phyloP scores from a whole-genome alignment of 1,140 invertebrate genomes.

The Ceratina japonica region DNA sequence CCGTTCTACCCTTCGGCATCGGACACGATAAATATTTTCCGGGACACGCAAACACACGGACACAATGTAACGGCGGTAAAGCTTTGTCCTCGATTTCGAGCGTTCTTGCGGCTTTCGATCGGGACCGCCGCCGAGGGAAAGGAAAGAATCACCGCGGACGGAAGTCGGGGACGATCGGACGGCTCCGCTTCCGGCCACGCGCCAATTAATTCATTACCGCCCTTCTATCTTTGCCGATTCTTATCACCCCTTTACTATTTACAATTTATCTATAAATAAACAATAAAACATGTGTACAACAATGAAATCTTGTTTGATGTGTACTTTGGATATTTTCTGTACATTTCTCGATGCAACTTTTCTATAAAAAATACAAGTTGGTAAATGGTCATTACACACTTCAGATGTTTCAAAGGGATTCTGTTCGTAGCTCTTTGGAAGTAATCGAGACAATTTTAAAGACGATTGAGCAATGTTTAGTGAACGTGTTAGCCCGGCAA shows the following conservation, averaged over 20 bases:
- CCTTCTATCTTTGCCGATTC: conserved; percentile 1
- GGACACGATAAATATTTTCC: conserved; percentile 73
- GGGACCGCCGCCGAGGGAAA: conserved; percentile 56
- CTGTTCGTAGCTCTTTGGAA: background rate
- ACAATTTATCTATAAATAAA: background rate
- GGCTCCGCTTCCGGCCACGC: conserved; percentile 66
- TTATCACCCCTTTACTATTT: background rate
- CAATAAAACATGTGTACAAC: background rate
- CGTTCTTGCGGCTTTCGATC: conserved; percentile 59
- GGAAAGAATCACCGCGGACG: conserved; percentile 46
- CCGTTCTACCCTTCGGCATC: conserved; percentile 44
- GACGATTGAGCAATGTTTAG: no score
- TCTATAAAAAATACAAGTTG: background rate
- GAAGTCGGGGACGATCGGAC: conserved; percentile 61
- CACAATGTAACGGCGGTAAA: conserved; percentile 56
- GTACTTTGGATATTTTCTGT: no score
- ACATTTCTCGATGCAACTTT: background rate
- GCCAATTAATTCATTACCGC: conserved; percentile 73
- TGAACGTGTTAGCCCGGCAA: background rate
- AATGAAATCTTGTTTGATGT: background rate
- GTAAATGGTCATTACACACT: no score
- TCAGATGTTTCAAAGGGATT: background rate
- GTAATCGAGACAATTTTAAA: background rate
- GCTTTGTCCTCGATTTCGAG: conserved; percentile 21
- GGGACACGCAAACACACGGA: conserved; percentile 30